A percentile compares a stretch with the other conserved stretches of the same genome.
Conservation (phyloP, 53 echinoderm and acorn worm genomes). For the Hippasteria phrygiana region DNA sequence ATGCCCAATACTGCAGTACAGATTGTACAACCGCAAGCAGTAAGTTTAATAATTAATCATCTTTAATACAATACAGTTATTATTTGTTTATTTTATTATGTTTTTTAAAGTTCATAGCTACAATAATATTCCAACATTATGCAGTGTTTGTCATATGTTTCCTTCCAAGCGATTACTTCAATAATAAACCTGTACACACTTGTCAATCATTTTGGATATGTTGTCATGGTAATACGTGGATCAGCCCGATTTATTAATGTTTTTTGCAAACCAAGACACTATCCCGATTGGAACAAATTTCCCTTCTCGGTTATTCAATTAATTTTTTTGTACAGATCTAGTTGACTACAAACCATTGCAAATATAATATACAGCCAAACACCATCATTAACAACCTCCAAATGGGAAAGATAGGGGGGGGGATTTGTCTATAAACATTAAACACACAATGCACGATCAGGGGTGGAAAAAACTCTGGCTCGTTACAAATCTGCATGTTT, state of each 20-base stretch:
- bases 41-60: conserved; percentile 45
- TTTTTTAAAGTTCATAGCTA: conserved; percentile 44
- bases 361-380: conserved; percentile 50
- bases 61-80: conserved; percentile 60
- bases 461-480: not conserved
- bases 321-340: conserved; percentile 43
- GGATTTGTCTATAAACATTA: not conserved
- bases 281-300: not conserved
- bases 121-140: conserved; percentile 65
- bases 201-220: conserved; percentile 32
- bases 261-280: conserved; percentile 9
- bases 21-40: not conserved
- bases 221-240: conserved; percentile 32
- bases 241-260: conserved; percentile 22
- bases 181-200: conserved; percentile 65
- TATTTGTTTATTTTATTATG: not conserved
- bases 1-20: not conserved
- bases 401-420: not conserved
- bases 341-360: conserved; percentile 46
- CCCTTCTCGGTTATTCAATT: not conserved
- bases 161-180: conserved; percentile 49
- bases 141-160: conserved; percentile 51
- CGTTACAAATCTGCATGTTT: too few species aligned
- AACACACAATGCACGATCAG: not conserved
- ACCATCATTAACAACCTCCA: conserved; percentile 19